Evolutionary conservation across 2,888 invertebrate genomes (phyloP).

Genomic region (Choreutis nemorana): DNA sequence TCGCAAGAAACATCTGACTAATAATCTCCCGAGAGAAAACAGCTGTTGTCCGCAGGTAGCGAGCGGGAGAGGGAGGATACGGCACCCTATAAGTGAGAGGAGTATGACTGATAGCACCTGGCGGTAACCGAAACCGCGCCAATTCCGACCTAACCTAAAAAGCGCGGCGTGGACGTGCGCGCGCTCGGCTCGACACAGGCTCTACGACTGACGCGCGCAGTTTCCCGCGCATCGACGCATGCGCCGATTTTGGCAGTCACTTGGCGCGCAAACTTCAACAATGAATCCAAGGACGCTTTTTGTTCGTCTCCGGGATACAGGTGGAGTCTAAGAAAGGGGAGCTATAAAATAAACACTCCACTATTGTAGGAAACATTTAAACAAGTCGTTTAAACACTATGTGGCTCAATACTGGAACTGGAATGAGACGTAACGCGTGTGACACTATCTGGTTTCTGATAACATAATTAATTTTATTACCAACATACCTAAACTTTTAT

Average conservation of each 20-base stretch:
- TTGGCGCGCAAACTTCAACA: conserved; percentile 59
- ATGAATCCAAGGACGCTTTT: conserved; percentile 61
- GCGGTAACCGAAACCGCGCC: conserved; percentile 53
- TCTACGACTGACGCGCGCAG: conserved; percentile 26
- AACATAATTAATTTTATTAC: too few relatives aligned
- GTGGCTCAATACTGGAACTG: too few relatives aligned
- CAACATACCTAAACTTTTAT: too few relatives aligned
- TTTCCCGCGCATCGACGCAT: conserved; percentile 48
- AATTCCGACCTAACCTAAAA: conserved; percentile 63
- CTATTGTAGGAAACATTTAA: too few relatives aligned
- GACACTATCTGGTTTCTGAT: too few relatives aligned
- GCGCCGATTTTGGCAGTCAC: conserved; percentile 54
- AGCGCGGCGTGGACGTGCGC: conserved; percentile 28
- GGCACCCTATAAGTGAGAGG: conserved; percentile 28
- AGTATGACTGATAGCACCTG: conserved; percentile 49
- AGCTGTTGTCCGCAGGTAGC: conserved; percentile 56
- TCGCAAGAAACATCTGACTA: conserved; percentile 64
- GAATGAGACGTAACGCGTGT: too few relatives aligned
- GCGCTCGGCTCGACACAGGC: conserved; percentile 35
- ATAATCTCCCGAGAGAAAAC: conserved; percentile 61
- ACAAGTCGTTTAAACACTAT: too few relatives aligned
- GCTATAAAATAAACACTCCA: not conserved
- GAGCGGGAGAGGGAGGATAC: conserved; percentile 31
- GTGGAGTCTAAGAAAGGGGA: conserved; percentile 45
- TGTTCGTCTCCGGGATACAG: conserved; percentile 45